Evolutionary conservation across 2,797 vertebrate genomes (phyloP), one percentile per base, ranked within the genome.

Genomic region (Leuciscus waleckii): DNA sequence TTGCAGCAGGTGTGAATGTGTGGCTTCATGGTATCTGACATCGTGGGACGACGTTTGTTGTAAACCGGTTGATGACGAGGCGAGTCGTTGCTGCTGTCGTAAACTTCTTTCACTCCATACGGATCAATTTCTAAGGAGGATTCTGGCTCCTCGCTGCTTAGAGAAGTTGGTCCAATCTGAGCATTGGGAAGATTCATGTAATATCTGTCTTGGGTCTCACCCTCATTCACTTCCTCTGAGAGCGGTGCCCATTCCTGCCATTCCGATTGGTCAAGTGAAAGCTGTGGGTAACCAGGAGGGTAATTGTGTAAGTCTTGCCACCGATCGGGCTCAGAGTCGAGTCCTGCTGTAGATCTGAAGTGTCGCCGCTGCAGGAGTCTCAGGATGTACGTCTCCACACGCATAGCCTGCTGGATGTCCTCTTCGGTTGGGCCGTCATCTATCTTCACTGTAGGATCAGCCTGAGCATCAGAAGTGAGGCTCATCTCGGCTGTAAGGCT

Each of bases 331-430:
- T 91, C 94, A 0, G 93, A 92, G 89, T 88, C 90, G n/a, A 96
- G 92, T 14, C 21, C 93, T 95, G 35, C 95, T 96, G 86, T 95
- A 94, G 81, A 95, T 39, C 93, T 92, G 7, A 95, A 92, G 82
- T 94, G 92, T 8, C 96, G 93, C 2, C 96, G 95, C 86, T 97
- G 96, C 83, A 98, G 91, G 23, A 98, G 97, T 88, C 91, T 93
- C 0, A 97, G 91, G 90, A 98, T 98, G 92, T 97, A 98, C 68
- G 94, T 92, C 89, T 98, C 96, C 11, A 96, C 95, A 81, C 94
- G 94, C 86, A 95, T 85, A 51, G 93, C 92, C 78, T 94, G 94
- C 91, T 95, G 92, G 91, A 94, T 94, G 90, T 95, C 92, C 82
- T 94, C 95, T 90, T 71, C 91, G 73, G 83, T 94, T 1, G 51